Percentiles rank a stretch among this genome's conserved stretches.
These are phyloP conservation scores for Monochamus saltuarius DNA, from an alignment of 1,140 invertebrate genomes.

Conservation along the genomic window DNA sequence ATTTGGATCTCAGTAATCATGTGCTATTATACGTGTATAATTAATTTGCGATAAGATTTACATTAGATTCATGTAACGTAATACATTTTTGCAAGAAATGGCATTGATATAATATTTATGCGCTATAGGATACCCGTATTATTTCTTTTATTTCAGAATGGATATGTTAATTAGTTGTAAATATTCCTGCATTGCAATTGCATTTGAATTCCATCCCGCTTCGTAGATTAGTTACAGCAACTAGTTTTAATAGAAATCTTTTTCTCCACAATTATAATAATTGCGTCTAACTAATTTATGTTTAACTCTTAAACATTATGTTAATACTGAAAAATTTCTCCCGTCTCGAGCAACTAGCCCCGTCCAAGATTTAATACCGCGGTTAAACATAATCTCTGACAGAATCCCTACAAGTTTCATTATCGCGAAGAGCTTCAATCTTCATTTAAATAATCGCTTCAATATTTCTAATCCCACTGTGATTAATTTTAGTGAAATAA, in stretches of 20 bases:
- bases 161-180: constrained; percentile 21
- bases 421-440: constrained; percentile 32
- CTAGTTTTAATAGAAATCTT: not conserved
- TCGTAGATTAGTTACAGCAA: constrained; percentile 4
- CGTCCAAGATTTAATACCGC: constrained; percentile 22
- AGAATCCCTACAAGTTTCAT: constrained; percentile 28
- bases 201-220: constrained; percentile 11
- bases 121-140: constrained; percentile 20
- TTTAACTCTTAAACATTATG: constrained; percentile 20
- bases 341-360: not conserved
- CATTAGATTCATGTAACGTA: too few relatives aligned
- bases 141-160: constrained; percentile 19
- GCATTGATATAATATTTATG: constrained; percentile 24
- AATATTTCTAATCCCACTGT: constrained; percentile 28
- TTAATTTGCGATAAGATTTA: too few relatives aligned
- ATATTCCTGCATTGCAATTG: constrained; percentile 16
- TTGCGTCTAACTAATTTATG: constrained; percentile 15
- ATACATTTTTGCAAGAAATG: constrained; percentile 10
- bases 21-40: too few relatives aligned
- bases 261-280: constrained; percentile 16
- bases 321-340: constrained; percentile 16
- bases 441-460: constrained; percentile 39
- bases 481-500: constrained; percentile 24
- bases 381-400: constrained; percentile 27
- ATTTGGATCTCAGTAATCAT: too few relatives aligned